Evolutionary conservation across 2,797 vertebrate genomes (phyloP).

Genomic region (Spinibarbus caldwelli): DNA sequence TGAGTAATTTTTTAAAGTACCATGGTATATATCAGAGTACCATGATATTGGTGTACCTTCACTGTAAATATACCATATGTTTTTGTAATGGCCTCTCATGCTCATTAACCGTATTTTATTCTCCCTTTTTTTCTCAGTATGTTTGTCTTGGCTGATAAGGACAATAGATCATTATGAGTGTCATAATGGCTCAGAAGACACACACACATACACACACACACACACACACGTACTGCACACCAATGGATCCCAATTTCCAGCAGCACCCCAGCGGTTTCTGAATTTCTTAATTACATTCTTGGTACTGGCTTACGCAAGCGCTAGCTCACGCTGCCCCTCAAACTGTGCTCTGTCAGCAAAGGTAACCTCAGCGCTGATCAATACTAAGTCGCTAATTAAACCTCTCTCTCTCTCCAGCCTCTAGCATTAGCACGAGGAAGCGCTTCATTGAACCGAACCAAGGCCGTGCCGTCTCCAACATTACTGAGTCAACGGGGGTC

Average conservation of each 20-base stretch:
- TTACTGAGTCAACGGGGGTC: slow-evolving; percentile 72
- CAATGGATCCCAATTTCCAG: slow-evolving; percentile 25
- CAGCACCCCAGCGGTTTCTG: slow-evolving; percentile 18
- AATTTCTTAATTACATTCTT: slow-evolving; percentile 49
- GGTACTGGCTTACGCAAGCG: slow-evolving; percentile 28
- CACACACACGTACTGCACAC: background rate
- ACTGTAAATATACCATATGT: background rate
- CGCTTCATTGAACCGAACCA: slow-evolving; percentile 50
- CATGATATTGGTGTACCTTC: background rate
- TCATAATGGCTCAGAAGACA: background rate
- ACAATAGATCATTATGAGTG: slow-evolving; percentile 19
- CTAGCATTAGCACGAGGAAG: slow-evolving; percentile 45
- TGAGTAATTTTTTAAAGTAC: background rate
- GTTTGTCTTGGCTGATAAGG: slow-evolving; percentile 4
- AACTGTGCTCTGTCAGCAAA: slow-evolving; percentile 47
- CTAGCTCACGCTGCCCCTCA: slow-evolving; percentile 2
- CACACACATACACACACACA: too few species aligned
- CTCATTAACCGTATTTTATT: background rate
- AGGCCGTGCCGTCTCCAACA: slow-evolving; percentile 62
- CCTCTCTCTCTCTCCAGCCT: slow-evolving; percentile 28
- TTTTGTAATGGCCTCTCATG: background rate
- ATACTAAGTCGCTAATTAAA: slow-evolving; percentile 47
- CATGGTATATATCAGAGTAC: background rate
- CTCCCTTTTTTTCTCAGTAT: background rate
- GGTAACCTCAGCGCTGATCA: slow-evolving; percentile 58